Base-by-base conservation (phyloP, 2,888 invertebrate genomes). In the Apodemia duryi region DNA sequence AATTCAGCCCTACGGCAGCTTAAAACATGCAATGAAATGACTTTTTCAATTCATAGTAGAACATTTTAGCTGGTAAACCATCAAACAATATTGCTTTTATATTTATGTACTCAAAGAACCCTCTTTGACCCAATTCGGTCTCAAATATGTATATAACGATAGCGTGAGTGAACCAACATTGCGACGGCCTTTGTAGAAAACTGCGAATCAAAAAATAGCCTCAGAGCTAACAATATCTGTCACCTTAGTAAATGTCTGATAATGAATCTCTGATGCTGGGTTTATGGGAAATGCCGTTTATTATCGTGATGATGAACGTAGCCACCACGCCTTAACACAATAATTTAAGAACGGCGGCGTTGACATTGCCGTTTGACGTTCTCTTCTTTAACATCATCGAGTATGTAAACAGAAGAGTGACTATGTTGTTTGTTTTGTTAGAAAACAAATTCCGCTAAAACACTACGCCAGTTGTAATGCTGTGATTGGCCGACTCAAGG, bases 71-170 rank as follows among this genome's bases (percentile, higher is more conserved):
- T 32, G 57, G 35, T 13, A 60, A 57, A 51, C 49, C 49, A 60
- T 35, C 32, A 60, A 60, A 60, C 32, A 60, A 32, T 60, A 60
- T 60, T 13, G 32, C 57, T 60, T 60, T 60, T 13, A 32, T 13
- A n/a, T 60, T 13, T 60, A 60, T 60, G 13, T 32, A 35, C 32
- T 60, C 29, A 60, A 35, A 60, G 32, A 60, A 32, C 57, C 57
- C 32, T 60, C 32, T 54, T 7, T 60, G 57, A 60, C 35, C 57
- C 57, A 60, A 60, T 32, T 60, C 57, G 7, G 35, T 35, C 35
- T 60, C 57, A 60, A 60, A 60, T 35, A 60, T 21, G 21, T 21
- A 0, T 13, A 32, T 32, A n/a, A 60, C 32, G 35, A 32, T 32
- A 60, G 32, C 32, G 32, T 60, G 57, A 60, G 54, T 29, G 5